Evolutionary conservation across 2,797 vertebrate genomes (phyloP).

Genomic region (Potorous gilbertii): DNA sequence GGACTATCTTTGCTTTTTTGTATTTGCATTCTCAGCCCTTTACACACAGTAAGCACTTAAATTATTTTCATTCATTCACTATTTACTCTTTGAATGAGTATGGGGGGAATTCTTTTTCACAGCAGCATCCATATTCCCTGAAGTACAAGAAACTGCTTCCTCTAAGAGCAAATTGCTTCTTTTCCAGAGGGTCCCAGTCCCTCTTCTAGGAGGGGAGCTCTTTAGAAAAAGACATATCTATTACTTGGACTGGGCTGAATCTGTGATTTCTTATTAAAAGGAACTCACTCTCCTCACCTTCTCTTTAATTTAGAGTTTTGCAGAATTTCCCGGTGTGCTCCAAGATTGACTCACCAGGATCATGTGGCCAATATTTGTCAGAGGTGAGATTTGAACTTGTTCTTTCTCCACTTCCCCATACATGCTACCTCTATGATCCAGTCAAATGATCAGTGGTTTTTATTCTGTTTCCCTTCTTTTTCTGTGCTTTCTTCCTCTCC

Average conservation of each 20-base stretch:
- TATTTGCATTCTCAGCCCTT: not conserved
- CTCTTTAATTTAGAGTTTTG: not conserved
- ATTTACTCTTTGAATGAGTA: not conserved
- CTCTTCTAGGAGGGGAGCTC: not conserved
- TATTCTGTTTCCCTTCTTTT: not conserved
- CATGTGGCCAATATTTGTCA: not conserved
- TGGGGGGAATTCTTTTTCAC: not conserved
- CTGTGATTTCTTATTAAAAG: not conserved
- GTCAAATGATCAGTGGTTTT: not conserved
- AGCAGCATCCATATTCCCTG: not conserved
- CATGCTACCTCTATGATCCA: not conserved
- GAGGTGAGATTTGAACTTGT: not conserved
- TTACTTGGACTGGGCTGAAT: not conserved
- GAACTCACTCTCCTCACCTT: not conserved
- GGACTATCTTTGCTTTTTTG: not conserved
- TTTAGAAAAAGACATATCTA: not conserved
- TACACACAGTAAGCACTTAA: not conserved
- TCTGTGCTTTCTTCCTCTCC: not conserved
- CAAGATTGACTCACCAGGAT: not conserved
- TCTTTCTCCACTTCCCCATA: not conserved
- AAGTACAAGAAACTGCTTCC: not conserved
- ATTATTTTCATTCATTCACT: not conserved
- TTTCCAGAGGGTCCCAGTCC: not conserved
- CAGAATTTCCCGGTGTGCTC: not conserved
- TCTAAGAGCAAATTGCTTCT: not conserved